Evolutionary conservation across 2,797 vertebrate genomes (phyloP).

Genomic region (Pipistrellus pipistrellus): DNA sequence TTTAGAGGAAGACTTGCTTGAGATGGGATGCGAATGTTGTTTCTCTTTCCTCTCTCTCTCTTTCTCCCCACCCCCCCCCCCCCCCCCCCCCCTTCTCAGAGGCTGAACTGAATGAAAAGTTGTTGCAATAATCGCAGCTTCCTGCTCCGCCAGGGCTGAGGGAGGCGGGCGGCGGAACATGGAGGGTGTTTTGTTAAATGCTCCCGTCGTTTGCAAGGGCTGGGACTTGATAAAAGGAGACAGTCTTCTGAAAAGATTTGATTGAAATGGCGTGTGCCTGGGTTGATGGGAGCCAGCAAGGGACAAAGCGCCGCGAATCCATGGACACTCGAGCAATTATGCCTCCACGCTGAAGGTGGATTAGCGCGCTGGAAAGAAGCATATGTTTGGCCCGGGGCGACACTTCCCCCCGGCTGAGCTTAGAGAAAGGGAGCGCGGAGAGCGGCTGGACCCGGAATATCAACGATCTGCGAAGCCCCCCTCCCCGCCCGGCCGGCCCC

Average conservation of each 20-base stretch:
- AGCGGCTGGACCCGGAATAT: conserved; percentile 94
- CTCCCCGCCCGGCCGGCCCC: conserved; percentile 38
- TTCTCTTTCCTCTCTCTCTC: too few species aligned
- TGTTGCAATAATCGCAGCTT: conserved; percentile 52
- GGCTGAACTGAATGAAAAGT: conserved; percentile 78
- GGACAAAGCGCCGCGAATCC: conserved; percentile 99
- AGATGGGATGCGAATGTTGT: background rate
- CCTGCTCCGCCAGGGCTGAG: conserved; percentile 59
- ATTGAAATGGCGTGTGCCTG: conserved; percentile 99
- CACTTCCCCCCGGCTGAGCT: conserved; percentile 98
- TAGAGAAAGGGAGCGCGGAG: conserved; percentile 94
- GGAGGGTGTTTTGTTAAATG: conserved; percentile 90
- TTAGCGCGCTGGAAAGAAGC: conserved; percentile 99
- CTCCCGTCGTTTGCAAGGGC: conserved; percentile 91
- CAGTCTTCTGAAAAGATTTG: conserved; percentile 94
- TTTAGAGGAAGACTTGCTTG: conserved; percentile 34
- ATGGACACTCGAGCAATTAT: conserved; percentile 99
- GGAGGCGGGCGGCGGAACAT: conserved; percentile 87
- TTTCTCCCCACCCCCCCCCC: too few species aligned
- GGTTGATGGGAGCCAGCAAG: conserved; percentile 98
- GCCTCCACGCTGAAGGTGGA: conserved; percentile 99
- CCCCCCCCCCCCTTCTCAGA: background rate
- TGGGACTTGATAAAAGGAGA: conserved; percentile 95
- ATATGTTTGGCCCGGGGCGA: conserved; percentile 99
- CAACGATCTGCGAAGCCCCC: conserved; percentile 91